Evolutionary conservation across 1,140 invertebrate species (phyloP), one percentile per base, ranked within the genome.

Genomic region (Lepidurus packardi): DNA sequence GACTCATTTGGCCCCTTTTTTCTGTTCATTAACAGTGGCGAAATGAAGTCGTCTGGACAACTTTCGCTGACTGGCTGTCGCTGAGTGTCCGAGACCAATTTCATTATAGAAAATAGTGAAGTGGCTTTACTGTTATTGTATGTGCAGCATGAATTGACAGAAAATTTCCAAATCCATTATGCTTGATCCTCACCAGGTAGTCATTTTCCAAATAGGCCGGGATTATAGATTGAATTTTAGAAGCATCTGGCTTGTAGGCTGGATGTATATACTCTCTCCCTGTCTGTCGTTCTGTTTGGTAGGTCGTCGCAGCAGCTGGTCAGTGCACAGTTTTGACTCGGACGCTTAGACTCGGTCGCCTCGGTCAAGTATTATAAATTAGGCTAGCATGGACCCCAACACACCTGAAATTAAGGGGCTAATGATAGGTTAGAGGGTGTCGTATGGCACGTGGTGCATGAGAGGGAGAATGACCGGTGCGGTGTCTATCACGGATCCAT

Each of bases 391-490:
- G 53, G 53, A n/a, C 53, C 53, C 53, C 53, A 13, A 65, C 16
- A 65, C 53, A 65, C 53, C 53, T 65, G 53, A 65, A 65, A 65
- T 65, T 65, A 65, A 65, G 10, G 53, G 53, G 53, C 53, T 65
- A 65, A 65, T 65, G 53, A 65, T 65, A 65, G 53, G 13, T 1
- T 65, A 65, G 21, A 65, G 53, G 53, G 53, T 65, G 53, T 65
- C 53, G 21, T 65, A 21, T 65, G 53, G 53, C 53, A 65, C 53
- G 53, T 65, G 34, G 53, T 65, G 53, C 4, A 65, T 65, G 53
- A 65, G 53, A 13, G 6, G 13, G 7, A 16, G 53, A 65, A 34
- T 34, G 3, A 3, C 34, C 34, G 34, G 34, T 65, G 7, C 53
- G 7, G 53, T 65, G 53, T 16, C 53, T 65, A 65, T 21, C 53